Percentiles rank a stretch among this genome's conserved stretches.
Evolutionary conservation across 2,888 invertebrate genomes (phyloP).

Genomic region (Acanthosepion lycidas): DNA sequence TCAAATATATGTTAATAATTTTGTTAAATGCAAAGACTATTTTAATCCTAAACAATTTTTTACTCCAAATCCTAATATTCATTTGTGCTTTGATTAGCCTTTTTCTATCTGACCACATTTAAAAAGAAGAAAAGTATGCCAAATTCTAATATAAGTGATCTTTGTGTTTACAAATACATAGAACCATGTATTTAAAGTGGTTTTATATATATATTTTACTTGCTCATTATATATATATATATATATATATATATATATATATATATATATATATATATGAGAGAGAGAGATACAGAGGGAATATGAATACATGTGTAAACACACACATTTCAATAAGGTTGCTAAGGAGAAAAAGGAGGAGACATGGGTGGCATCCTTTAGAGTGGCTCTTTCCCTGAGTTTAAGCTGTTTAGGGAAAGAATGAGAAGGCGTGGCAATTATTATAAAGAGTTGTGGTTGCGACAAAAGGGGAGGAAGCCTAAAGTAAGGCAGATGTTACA

Average conservation of each 20-base stretch:
- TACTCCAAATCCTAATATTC: no score
- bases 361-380: conserved; percentile 33
- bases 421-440: background rate
- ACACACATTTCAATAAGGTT: conserved; percentile 11
- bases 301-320: background rate
- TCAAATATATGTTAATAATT: no score
- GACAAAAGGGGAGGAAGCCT: conserved; percentile 4
- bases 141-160: no score
- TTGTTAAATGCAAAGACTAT: no score
- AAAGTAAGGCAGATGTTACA: conserved; percentile 14
- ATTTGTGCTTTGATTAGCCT: no score
- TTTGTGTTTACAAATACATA: no score
- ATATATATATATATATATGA: background rate
- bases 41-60: no score
- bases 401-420: background rate
- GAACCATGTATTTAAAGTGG: no score
- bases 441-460: background rate
- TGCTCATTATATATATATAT: no score
- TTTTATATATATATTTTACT: background rate
- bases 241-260: background rate
- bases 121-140: no score
- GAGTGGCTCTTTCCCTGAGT: background rate
- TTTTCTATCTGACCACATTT: no score
- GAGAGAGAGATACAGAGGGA: no score
- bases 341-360: conserved; percentile 24